Conservation (phyloP, 2,113 vertebrate genomes). For the Siniperca chuatsi region DNA sequence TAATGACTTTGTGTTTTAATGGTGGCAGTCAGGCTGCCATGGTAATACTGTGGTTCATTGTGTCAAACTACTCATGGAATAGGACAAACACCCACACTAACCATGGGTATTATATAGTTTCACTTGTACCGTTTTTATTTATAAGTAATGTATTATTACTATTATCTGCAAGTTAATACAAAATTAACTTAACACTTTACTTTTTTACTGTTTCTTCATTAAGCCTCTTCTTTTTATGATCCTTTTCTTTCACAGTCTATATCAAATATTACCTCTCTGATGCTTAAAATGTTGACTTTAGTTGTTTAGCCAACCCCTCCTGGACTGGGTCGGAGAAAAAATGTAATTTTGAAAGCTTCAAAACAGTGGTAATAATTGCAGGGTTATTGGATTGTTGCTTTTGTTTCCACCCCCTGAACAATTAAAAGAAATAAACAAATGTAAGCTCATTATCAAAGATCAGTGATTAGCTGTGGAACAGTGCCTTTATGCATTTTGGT, state of each 20-base stretch:
- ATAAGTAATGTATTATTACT: not conserved
- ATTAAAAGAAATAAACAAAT: not conserved
- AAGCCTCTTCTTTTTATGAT: not conserved
- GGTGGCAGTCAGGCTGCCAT: not conserved
- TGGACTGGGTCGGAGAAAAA: too few species aligned
- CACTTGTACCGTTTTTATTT: not conserved
- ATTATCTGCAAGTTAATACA: not conserved
- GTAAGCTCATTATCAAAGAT: not conserved
- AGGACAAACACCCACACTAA: not conserved
- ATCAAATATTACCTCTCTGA: not conserved
- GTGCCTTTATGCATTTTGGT: not conserved
- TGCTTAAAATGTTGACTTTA: not conserved
- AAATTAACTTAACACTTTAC: not conserved
- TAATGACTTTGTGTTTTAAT: not conserved
- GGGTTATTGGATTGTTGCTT: not conserved
- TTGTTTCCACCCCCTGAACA: not conserved
- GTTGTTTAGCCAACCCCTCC: too few species aligned
- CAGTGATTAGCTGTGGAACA: not conserved
- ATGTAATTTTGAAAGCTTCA: too few species aligned
- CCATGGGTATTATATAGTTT: not conserved
- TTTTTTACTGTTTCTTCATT: not conserved
- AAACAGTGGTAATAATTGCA: too few species aligned
- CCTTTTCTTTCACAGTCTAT: not conserved
- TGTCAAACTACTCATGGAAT: not conserved
- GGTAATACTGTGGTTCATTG: not conserved